phyloP scores from a whole-genome alignment of 2,888 invertebrate species.

The Celastrina argiolus region DNA sequence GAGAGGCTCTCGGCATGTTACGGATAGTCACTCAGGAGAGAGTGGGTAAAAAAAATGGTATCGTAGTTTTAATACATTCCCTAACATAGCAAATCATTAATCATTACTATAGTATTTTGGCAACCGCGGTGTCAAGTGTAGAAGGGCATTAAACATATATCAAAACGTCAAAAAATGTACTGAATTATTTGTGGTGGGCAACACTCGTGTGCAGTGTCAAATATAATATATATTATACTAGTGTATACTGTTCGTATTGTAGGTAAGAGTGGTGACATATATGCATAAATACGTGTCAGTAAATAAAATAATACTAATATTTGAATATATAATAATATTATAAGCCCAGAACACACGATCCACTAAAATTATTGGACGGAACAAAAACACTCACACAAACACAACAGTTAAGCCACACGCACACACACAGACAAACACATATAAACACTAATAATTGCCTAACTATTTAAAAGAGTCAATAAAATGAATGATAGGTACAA shows the following conservation, averaged over 20 bases:
- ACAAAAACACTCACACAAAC: constrained; percentile 23
- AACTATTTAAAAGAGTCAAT: too few species aligned
- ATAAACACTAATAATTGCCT: too few species aligned
- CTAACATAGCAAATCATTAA: too few species aligned
- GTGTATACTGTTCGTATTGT: background rate
- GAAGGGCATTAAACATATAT: background rate
- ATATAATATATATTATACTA: background rate
- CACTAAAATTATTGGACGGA: background rate
- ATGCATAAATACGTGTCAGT: background rate
- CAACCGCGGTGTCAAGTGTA: background rate
- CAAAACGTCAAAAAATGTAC: background rate
- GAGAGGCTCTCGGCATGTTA: too few species aligned
- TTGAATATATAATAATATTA: background rate
- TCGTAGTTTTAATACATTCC: too few species aligned
- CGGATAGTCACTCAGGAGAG: too few species aligned
- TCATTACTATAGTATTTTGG: background rate
- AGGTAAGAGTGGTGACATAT: background rate
- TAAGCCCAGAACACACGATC: background rate
- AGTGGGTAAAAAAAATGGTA: too few species aligned
- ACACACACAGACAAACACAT: constrained; percentile 21
- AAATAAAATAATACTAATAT: background rate
- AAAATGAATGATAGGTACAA: too few species aligned
- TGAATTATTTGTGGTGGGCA: background rate
- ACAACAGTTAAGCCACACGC: constrained; percentile 13
- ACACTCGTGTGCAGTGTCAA: background rate